Evolutionary conservation across 2,113 vertebrate genomes (phyloP).

Genomic region (Barbus barbus): DNA sequence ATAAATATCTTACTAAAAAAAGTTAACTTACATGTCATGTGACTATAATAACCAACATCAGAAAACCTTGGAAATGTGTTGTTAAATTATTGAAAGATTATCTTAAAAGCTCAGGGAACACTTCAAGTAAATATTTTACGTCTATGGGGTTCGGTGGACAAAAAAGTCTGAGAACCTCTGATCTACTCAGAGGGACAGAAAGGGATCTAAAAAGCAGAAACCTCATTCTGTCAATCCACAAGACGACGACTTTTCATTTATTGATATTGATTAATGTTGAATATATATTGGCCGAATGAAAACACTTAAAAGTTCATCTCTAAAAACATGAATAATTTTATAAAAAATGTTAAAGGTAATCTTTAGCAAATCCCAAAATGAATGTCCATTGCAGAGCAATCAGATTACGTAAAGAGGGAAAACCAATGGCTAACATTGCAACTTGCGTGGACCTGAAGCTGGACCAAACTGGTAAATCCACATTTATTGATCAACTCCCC

Average conservation of each 20-base stretch:
- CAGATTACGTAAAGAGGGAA: neutral
- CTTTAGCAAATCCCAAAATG: neutral
- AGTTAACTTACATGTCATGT: neutral
- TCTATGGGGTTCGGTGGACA: too few species aligned
- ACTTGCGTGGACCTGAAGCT: slow-evolving; percentile 20
- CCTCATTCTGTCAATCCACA: neutral
- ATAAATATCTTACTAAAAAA: neutral
- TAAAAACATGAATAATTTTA: neutral
- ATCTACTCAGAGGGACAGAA: too few species aligned
- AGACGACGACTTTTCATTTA: neutral
- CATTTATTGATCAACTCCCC: slow-evolving; percentile 38
- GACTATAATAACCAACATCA: neutral
- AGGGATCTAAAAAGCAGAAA: neutral
- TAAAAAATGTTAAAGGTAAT: neutral
- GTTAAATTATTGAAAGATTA: neutral
- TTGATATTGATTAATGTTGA: neutral
- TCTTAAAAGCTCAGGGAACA: too few species aligned
- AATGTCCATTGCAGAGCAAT: neutral
- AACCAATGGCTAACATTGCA: neutral
- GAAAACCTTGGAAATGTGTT: too few species aligned
- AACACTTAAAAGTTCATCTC: neutral
- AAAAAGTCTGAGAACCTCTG: too few species aligned
- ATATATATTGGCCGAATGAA: neutral
- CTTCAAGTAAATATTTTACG: too few species aligned
- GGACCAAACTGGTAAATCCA: slow-evolving; percentile 31